Conservation (phyloP, 2,113 vertebrate genomes). For the Haplotaxodon microlepis region DNA sequence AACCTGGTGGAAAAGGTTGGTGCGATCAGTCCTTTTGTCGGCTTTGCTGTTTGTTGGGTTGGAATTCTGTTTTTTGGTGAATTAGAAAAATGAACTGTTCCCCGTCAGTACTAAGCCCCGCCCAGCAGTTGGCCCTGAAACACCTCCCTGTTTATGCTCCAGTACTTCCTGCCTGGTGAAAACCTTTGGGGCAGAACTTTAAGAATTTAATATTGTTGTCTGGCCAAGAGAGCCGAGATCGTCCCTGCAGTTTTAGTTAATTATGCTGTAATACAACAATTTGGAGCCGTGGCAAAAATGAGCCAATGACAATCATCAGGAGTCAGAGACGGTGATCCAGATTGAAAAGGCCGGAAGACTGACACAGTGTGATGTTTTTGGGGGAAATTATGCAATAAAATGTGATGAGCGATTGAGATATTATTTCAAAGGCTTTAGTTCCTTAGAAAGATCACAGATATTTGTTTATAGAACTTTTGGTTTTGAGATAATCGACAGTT, state of each 20-base stretch:
- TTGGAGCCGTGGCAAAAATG: not conserved
- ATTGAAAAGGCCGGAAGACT: not conserved
- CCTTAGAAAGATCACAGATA: not conserved
- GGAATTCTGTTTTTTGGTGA: not conserved
- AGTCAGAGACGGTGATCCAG: not conserved
- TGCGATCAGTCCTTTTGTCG: not conserved
- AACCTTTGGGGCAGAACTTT: not conserved
- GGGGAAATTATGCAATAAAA: not conserved
- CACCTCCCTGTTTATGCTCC: not conserved
- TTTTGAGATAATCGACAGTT: not conserved
- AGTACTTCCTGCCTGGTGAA: not conserved
- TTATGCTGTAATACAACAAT: not conserved
- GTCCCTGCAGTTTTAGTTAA: not conserved
- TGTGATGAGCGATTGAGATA: accelerated
- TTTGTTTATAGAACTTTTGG: not conserved
- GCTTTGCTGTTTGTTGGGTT: not conserved
- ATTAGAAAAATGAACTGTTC: not conserved
- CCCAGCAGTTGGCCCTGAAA: not conserved
- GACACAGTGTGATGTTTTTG: not conserved
- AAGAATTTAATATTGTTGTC: not conserved
- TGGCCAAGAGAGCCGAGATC: not conserved
- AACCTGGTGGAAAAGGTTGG: accelerated
- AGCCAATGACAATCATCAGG: not conserved
- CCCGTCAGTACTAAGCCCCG: not conserved
- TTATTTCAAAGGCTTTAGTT: not conserved